Percentiles rank a stretch among this genome's conserved stretches.
Conservation (phyloP, 2,113 vertebrate genomes). For the Alosa alosa region DNA sequence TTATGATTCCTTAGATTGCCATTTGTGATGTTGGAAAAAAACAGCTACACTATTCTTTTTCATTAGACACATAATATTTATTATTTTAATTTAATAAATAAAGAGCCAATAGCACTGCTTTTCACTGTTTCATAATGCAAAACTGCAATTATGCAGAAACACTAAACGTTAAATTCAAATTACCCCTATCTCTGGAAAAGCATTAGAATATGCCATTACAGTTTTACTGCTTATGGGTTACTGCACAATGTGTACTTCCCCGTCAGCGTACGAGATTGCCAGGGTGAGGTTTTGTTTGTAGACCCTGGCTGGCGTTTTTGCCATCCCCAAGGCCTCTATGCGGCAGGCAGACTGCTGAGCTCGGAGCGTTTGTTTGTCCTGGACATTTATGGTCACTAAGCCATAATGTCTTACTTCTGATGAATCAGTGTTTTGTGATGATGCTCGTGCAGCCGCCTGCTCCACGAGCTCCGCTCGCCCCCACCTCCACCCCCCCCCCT, state of each 20-base stretch:
- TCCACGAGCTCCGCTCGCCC: not conserved
- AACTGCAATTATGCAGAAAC: slow-evolving; percentile 13
- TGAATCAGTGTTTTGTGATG: slow-evolving; percentile 34
- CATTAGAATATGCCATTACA: slow-evolving; percentile 2
- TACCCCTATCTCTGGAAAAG: not conserved
- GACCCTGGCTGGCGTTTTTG: not conserved
- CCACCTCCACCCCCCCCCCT: not conserved
- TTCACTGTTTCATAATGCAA: slow-evolving; percentile 13
- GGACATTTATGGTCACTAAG: slow-evolving; percentile 27
- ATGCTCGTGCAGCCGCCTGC: slow-evolving; percentile 6
- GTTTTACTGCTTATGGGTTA: not conserved
- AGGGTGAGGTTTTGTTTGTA: not conserved
- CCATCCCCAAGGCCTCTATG: not conserved
- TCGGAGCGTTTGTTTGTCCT: slow-evolving; percentile 22
- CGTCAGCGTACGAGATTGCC: not conserved
- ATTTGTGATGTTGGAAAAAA: not conserved
- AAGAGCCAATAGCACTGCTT: not conserved
- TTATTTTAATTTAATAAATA: not conserved
- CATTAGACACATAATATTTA: not conserved
- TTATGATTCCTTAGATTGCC: not conserved
- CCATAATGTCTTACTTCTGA: slow-evolving; percentile 37
- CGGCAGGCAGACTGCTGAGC: slow-evolving; percentile 3
- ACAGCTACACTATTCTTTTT: not conserved
- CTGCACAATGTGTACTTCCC: not conserved
- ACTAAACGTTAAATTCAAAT: not conserved